Evolutionary conservation across 2,888 invertebrate species (phyloP).

Genomic region (Philereme vetulata): DNA sequence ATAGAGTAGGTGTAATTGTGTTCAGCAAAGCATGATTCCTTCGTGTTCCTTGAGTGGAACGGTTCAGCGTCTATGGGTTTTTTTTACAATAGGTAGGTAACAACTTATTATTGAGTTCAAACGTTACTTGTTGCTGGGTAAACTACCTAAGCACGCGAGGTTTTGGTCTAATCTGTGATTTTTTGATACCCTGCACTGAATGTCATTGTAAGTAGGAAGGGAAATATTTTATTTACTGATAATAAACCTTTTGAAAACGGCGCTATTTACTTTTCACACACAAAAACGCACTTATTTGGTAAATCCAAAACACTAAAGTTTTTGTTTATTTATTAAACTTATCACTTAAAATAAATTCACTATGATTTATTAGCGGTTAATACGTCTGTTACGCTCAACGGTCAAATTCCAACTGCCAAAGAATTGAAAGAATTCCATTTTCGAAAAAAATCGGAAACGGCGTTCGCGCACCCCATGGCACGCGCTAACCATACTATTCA

Average conservation of each 20-base stretch:
- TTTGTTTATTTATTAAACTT: neutral
- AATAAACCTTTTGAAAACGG: neutral
- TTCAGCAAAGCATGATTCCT: constrained; percentile 54
- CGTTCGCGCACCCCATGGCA: constrained; percentile 79
- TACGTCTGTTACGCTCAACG: constrained; percentile 54
- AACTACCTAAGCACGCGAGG: no score
- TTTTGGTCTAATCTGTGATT: no score
- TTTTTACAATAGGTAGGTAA: neutral
- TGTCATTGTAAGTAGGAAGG: no score
- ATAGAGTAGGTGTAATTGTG: constrained; percentile 13
- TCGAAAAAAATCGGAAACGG: constrained; percentile 70
- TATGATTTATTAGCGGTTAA: neutral
- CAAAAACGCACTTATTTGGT: neutral
- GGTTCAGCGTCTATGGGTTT: constrained; percentile 18
- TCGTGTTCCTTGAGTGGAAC: constrained; percentile 40
- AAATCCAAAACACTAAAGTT: neutral
- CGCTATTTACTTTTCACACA: neutral
- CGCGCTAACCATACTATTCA: constrained; percentile 57
- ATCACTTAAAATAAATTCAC: neutral
- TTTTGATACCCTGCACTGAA: no score
- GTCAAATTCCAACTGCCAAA: constrained; percentile 69
- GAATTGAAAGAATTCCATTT: constrained; percentile 55
- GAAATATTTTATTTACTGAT: no score
- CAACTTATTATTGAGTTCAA: neutral
- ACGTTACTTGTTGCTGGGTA: no score